Evolutionary conservation across 2,797 vertebrate genomes (phyloP).

Genomic region (Enteromius paludinosus): DNA sequence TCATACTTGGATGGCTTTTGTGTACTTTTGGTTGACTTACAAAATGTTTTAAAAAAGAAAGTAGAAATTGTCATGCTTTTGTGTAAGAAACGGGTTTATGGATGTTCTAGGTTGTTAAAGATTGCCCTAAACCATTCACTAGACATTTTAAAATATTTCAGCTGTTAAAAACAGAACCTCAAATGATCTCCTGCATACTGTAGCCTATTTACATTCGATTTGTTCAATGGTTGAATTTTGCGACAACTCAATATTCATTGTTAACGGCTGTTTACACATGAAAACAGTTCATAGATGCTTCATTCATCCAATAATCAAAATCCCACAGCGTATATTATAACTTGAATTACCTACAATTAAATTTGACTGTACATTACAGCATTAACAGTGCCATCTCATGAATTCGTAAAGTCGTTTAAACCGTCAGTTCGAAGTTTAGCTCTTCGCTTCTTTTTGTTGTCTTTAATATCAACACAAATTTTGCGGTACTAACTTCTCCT

Average conservation of each 20-base stretch:
- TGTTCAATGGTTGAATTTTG: not conserved
- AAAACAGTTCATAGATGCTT: conserved; percentile 6
- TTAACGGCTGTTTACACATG: not conserved
- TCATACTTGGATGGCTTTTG: conserved; percentile 38
- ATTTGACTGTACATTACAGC: not conserved
- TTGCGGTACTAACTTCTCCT: not conserved
- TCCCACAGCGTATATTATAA: not conserved
- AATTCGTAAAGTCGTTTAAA: not conserved
- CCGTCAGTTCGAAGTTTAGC: not conserved
- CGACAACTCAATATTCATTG: not conserved
- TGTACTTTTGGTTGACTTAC: conserved; percentile 10
- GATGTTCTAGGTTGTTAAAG: not conserved
- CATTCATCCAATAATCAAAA: not conserved
- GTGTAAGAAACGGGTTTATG: not conserved
- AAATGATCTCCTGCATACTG: not conserved
- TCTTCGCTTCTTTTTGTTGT: not conserved
- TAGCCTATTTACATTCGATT: not conserved
- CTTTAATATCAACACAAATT: not conserved
- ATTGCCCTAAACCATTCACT: not conserved
- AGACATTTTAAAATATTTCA: not conserved
- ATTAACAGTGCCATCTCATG: not conserved
- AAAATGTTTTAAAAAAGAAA: not conserved
- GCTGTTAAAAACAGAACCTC: not conserved
- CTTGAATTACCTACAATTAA: not conserved
- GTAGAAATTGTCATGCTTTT: conserved; percentile 1